Conservation (phyloP, 2,888 invertebrate species). For the Polymixis lichenea region DNA sequence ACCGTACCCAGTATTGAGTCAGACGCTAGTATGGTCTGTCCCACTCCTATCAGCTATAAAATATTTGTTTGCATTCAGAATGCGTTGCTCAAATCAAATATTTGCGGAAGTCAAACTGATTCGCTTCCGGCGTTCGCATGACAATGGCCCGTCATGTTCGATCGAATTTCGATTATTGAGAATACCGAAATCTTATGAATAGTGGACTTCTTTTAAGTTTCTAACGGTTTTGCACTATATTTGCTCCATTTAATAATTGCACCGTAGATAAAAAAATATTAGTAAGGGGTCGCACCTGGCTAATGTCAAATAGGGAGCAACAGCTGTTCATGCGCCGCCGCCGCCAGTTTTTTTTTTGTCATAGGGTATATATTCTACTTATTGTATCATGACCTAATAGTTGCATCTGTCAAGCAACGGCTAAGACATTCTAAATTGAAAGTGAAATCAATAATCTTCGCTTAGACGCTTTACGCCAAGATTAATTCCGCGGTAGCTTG, state of each 20-base stretch:
- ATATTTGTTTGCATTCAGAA: slow-evolving; percentile 68
- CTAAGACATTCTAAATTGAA: slow-evolving; percentile 10
- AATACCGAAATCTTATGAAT: slow-evolving; percentile 43
- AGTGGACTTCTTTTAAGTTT: slow-evolving; percentile 22
- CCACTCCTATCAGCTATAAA: slow-evolving; percentile 20
- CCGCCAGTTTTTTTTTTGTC: slow-evolving; percentile 51
- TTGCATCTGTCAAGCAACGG: slow-evolving; percentile 20
- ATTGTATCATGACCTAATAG: slow-evolving; percentile 33
- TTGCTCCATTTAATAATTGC: slow-evolving; percentile 11
- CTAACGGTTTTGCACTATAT: slow-evolving; percentile 44
- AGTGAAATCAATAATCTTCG: slow-evolving; percentile 10
- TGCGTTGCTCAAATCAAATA: slow-evolving; percentile 72
- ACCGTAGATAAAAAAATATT: slow-evolving; percentile 32
- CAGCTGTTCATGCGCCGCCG: slow-evolving; percentile 77
- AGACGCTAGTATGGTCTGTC: background rate
- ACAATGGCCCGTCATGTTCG: slow-evolving; percentile 68
- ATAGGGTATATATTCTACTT: slow-evolving; percentile 1
- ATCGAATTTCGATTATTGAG: slow-evolving; percentile 67
- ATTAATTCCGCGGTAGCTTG: slow-evolving; percentile 28
- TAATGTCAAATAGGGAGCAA: slow-evolving; percentile 67
- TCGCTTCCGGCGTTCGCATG: slow-evolving; percentile 71
- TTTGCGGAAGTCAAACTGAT: slow-evolving; percentile 77
- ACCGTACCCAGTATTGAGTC: background rate
- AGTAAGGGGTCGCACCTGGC: slow-evolving; percentile 72
- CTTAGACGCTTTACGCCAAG: background rate